Percentiles rank a stretch among this genome's conserved stretches.
phyloP scores from a whole-genome alignment of 2,113 vertebrate species.

The Tachycineta bicolor region DNA sequence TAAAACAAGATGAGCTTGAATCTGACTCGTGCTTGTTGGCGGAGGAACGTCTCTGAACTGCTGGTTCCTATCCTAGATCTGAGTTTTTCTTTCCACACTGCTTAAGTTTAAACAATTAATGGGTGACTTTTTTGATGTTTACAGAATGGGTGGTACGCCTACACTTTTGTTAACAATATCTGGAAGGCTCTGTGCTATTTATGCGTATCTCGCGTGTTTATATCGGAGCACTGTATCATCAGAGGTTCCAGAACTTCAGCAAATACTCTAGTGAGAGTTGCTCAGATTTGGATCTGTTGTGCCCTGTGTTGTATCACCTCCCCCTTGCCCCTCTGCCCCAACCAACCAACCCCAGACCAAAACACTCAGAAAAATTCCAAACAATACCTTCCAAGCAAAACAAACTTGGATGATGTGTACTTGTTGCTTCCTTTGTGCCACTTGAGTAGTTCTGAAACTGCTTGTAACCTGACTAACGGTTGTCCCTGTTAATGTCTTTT shows the following conservation, averaged over 20 bases:
- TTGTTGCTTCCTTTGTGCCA: neutral
- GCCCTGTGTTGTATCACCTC: neutral
- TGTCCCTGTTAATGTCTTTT: neutral
- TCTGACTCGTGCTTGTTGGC: neutral
- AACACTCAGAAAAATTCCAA: neutral
- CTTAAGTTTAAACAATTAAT: neutral
- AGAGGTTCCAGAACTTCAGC: neutral
- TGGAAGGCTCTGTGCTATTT: neutral
- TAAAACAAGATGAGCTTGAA: neutral
- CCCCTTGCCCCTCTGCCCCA: fast-evolving
- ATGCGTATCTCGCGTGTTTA: neutral
- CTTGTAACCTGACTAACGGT: neutral
- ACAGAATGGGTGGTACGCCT: conserved; percentile 17
- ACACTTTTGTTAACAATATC: neutral
- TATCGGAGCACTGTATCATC: neutral
- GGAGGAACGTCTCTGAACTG: neutral
- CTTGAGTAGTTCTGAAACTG: neutral
- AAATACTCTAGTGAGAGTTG: neutral
- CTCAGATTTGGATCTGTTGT: neutral
- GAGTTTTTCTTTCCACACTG: neutral
- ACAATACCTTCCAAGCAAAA: neutral
- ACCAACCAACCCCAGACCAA: neutral
- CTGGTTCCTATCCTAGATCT: neutral
- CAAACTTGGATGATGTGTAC: neutral
- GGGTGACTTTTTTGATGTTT: neutral